Evolutionary conservation across 2,888 invertebrate genomes (phyloP), one percentile per base, ranked within the genome.

Genomic region (Apomyelois bistriatella): DNA sequence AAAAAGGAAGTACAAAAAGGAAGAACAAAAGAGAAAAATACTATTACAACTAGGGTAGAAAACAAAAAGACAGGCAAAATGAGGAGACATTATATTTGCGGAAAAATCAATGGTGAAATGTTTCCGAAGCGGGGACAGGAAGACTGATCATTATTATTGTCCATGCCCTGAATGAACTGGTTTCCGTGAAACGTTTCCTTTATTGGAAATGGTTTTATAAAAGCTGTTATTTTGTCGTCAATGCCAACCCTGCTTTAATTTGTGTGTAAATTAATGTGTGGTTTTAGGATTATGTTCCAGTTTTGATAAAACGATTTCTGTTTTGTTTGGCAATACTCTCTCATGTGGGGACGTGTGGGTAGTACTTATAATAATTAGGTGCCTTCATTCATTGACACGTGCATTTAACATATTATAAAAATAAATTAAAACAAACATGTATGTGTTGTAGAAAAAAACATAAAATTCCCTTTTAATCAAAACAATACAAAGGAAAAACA

Each of bases 41-140:
- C 13, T 53, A 36, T 43, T 22, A 38, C 43, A 35, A 15, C 17
- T 36, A 48, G 52, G 52, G 54, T 57, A 43, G 41, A 53, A 47
- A 55, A 43, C 43, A 42, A 56, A 55, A 53, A 51, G 52, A 50
- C 41, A 52, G 65, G 60, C 65, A 60, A 71, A 71, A 79, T 78
- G 76, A 66, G 69, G 73, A 73, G 74, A 75, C 73, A 74, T 65
- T 73, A 84, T 85, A 85, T 87, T 86, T 87, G 82, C 84, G 88
- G 89, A 88, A 87, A 88, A 90, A 89, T 88, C 85, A 86, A 89
- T 87, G 86, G 82, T 66, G 74, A 78, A 82, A 76, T 62, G 80
- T 69, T 87, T 87, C 89, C 89, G 83, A 78, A 77, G 72, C 74
- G 68, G 69, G 75, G 74, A 76, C 80, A 82, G 85, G 83, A 85